Evolutionary conservation across 2,888 invertebrate species (phyloP).

Genomic region (Epinotia demarniana): DNA sequence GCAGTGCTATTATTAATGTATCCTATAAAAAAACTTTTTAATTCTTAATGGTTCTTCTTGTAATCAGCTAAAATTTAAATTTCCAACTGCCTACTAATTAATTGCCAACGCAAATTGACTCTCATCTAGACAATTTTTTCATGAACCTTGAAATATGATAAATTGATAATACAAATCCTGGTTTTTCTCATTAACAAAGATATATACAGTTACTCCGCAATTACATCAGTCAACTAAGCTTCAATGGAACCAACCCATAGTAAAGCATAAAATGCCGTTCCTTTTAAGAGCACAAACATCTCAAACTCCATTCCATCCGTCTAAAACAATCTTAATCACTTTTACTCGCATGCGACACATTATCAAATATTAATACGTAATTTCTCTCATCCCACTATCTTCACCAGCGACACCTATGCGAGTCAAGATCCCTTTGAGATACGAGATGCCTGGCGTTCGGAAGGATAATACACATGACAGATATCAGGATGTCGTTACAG

Average conservation of each 20-base stretch:
- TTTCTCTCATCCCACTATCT: conserved; percentile 21
- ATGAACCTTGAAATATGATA: background rate
- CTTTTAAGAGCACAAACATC: conserved; percentile 9
- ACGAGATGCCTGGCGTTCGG: background rate
- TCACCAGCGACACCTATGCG: background rate
- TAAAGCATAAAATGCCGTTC: background rate
- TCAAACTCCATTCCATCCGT: conserved; percentile 10
- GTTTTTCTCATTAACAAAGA: background rate
- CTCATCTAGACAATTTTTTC: background rate
- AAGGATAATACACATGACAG: conserved; percentile 27
- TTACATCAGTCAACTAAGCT: conserved; percentile 2
- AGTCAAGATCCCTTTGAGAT: background rate
- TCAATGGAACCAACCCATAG: background rate
- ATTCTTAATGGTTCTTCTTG: too few relatives aligned
- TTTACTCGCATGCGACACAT: conserved; percentile 17
- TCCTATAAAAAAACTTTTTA: too few relatives aligned
- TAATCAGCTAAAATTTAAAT: background rate
- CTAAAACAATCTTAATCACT: conserved; percentile 34
- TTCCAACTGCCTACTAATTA: background rate
- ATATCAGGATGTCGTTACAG: conserved; percentile 40
- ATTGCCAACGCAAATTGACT: background rate
- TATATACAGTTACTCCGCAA: background rate
- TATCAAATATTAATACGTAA: conserved; percentile 34
- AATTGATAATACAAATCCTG: background rate
- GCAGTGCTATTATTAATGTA: too few relatives aligned